Base-by-base conservation (phyloP, 2,888 invertebrate species). In the Chalcosyrphus nemorum region DNA sequence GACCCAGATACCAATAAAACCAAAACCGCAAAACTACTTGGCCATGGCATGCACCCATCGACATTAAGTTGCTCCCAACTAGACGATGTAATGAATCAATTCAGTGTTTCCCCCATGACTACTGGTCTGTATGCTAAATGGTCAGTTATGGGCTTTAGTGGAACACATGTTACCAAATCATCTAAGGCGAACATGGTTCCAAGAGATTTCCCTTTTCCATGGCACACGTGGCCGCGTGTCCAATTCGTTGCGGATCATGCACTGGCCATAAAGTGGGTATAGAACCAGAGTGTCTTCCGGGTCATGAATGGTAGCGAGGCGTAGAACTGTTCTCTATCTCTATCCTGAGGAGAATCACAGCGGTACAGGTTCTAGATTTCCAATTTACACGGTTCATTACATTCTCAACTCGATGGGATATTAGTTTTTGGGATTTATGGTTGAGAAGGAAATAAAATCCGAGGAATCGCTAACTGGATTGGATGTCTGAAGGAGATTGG, bases 331-430 rank as follows among this genome's bases (percentile, higher is more conserved):
- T 43, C 17, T 57, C 38, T n/a, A n/a, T 32, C 29, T 56, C 19
- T 56, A 11, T n/a, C n/a, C 56, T 11, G 19, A 43, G 54, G 66
- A 15, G 29, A 27, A 29, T 27, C 45, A n/a, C n/a, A n/a, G n/a
- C n/a, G 15, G 35, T 45, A 45, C 57, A 59, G 38, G 71, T 38
- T 70, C 70, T 59, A 19, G 15, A 50, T 59, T 71, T 59, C 59
- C 50, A 50, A 71, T 71, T 59, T 59, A 59, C 71, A 71, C 59
- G 71, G 57, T 71, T 59, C 71, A 71, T 38, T 71, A 71, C 27
- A 38, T 38, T 50, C n/a, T 24, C 21, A 5, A 24, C 50, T 59
- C 38, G 24, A 41, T 59, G 71, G 59, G 35, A 38, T 59, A 59
- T 70, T 43, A 63, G n/a, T n/a, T 35, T 43, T 43, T 27, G 35